Base-by-base conservation (phyloP, 2,888 invertebrate species). In the Noctua janthina region DNA sequence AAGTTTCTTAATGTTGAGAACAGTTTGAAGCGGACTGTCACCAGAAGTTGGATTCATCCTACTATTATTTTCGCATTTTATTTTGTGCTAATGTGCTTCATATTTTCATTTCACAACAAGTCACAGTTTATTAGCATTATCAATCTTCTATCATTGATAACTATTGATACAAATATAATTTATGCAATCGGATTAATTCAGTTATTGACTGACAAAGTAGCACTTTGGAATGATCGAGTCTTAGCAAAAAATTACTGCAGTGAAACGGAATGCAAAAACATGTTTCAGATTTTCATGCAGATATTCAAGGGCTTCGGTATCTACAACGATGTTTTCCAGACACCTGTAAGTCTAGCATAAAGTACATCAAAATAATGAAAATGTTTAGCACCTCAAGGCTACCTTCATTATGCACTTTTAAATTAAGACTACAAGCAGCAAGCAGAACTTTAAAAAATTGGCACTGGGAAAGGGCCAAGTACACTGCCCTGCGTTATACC, bases 131-230 rank as follows among this genome's bases (percentile, higher is more conserved):
- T 46, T 29, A 5, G 5, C 67, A 35, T 54, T 35, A 23, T 69
- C 3, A n/a, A 29, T 35, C n/a, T 29, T 23, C 29, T 75, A 0
- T 11, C 49, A 17, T 35, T 78, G 29, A 49, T 77, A 2, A 54
- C 64, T 15, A 69, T 76, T 78, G 84, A 84, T 51, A 29, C 43
- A 10, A 80, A 84, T 70, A 64, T 70, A 23, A 43, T 84, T 46
- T 84, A 79, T 66, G 69, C 79, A 2, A 70, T 67, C 6, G n/a
- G 74, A 49, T 10, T 64, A 29, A 46, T 73, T 29, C 23, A 77
- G 17, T 66, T 84, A 20, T 46, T 85, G 70, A 79, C 76, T 13
- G 54, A 73, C 13, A 70, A 79, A 56, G 10, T 75, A 8, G n/a
- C 11, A 29, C 35, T 78, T 15, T 85, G 84, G 84, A 84, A 76